Conservation (phyloP, 2,797 vertebrate species). For the Iguana delicatissima region DNA sequence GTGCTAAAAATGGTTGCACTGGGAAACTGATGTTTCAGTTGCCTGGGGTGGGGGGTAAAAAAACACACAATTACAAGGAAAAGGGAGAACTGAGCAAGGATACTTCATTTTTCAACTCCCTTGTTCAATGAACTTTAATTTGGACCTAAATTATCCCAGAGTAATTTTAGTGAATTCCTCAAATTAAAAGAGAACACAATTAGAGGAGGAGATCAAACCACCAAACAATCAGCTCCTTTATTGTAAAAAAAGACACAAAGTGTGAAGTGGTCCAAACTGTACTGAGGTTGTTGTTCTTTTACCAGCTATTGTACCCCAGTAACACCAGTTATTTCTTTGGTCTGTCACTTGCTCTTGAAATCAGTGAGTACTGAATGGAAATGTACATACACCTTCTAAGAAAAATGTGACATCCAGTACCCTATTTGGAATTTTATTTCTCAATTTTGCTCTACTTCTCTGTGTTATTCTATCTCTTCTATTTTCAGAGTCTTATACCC, state of each 20-base stretch:
- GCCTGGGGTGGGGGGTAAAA: conserved; percentile 64
- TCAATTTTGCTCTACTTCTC: not conserved
- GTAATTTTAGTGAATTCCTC: not conserved
- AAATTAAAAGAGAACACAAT: not conserved
- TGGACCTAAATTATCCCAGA: not conserved
- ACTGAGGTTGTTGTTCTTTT: no score
- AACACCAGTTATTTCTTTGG: not conserved
- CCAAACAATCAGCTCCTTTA: not conserved
- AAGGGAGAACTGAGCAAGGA: not conserved
- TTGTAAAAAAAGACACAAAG: not conserved
- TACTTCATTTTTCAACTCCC: not conserved
- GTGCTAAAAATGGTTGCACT: conserved; percentile 82
- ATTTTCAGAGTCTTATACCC: not conserved
- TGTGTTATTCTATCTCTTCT: not conserved
- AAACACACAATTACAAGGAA: not conserved
- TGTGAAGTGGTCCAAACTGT: not conserved
- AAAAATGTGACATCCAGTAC: not conserved
- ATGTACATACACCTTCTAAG: not conserved
- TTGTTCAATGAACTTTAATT: not conserved
- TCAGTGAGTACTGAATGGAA: not conserved
- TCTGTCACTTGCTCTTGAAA: not conserved
- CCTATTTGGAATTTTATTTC: not conserved
- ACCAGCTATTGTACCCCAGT: not conserved
- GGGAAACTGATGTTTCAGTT: conserved; percentile 79
- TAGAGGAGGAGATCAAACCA: not conserved